Conservation (phyloP, 2,888 invertebrate genomes). For the Catocala nupta region DNA sequence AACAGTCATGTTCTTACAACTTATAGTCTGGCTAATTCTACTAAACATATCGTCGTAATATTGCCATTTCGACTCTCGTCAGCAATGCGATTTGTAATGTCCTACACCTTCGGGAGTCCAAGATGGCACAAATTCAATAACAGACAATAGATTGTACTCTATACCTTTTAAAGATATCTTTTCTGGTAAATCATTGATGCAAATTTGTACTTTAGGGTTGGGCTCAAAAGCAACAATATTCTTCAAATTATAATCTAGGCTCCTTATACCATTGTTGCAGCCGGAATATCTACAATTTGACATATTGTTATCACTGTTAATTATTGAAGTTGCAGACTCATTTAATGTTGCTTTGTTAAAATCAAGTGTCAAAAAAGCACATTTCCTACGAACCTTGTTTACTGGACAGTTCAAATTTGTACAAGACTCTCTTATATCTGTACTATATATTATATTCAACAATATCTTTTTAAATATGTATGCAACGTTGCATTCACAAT, state of each 20-base stretch:
- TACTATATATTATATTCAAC: slow-evolving; percentile 23
- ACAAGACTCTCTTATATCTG: slow-evolving; percentile 20
- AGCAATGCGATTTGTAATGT: slow-evolving; percentile 21
- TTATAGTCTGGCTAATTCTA: slow-evolving; percentile 14
- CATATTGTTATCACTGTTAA: slow-evolving; percentile 19
- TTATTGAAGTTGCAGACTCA: slow-evolving; percentile 21
- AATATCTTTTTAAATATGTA: slow-evolving; percentile 31
- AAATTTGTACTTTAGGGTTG: slow-evolving; percentile 24
- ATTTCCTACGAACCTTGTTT: slow-evolving; percentile 9
- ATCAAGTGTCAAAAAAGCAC: slow-evolving; percentile 17
- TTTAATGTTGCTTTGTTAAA: slow-evolving; percentile 14
- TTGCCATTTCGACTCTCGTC: slow-evolving; percentile 20
- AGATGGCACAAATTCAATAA: slow-evolving; percentile 23
- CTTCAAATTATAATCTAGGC: slow-evolving; percentile 24
- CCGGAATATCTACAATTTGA: slow-evolving; percentile 12
- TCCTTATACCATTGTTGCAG: slow-evolving; percentile 20
- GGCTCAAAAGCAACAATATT: slow-evolving; percentile 21
- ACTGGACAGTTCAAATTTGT: slow-evolving; percentile 11
- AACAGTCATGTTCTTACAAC: slow-evolving; percentile 13
- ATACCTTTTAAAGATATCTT: slow-evolving; percentile 20
- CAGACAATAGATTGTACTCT: slow-evolving; percentile 18
- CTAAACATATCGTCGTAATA: slow-evolving; percentile 18
- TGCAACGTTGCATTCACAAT: slow-evolving; percentile 31
- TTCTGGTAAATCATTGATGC: slow-evolving; percentile 25
- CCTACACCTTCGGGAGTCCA: slow-evolving; percentile 17